Conservation (phyloP, 2,888 invertebrate genomes). For the Chymomyza amoena region DNA sequence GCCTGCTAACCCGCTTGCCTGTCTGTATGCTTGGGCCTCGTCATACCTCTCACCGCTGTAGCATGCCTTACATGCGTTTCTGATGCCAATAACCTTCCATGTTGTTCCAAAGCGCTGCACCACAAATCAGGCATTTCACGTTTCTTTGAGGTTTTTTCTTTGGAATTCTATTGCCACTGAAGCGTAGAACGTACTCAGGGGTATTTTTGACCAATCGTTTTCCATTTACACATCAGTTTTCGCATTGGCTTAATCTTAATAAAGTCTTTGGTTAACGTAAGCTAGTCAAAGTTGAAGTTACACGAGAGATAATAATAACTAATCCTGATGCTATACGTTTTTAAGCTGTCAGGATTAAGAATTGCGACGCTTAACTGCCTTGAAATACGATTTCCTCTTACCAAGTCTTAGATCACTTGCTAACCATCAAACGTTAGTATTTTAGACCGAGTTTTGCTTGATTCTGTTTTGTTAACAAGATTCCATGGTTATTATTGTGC, state of each 20-base stretch:
- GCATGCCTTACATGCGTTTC: neutral
- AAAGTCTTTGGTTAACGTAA: neutral
- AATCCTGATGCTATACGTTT: no score
- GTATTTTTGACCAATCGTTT: neutral
- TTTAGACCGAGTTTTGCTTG: no score
- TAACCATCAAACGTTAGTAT: no score
- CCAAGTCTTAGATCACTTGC: no score
- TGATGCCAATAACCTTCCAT: constrained; percentile 1
- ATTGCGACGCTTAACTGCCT: no score
- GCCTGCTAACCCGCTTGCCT: constrained; percentile 13
- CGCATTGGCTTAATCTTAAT: no score
- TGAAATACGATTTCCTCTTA: no score
- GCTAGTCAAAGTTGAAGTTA: neutral
- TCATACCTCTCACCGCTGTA: neutral
- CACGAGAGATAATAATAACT: neutral
- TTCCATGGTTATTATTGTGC: no score
- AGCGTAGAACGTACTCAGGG: neutral
- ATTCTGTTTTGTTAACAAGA: no score
- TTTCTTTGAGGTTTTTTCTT: neutral
- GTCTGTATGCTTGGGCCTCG: neutral
- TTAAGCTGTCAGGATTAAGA: no score
- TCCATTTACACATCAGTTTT: neutral
- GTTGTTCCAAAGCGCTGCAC: neutral
- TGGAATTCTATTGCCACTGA: neutral
- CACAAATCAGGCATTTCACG: neutral